Percentiles rank a stretch among this genome's conserved stretches.
These are phyloP conservation scores for Melanostigma gelatinosum DNA, from an alignment of 2,113 vertebrate genomes.

Conservation along the genomic window DNA sequence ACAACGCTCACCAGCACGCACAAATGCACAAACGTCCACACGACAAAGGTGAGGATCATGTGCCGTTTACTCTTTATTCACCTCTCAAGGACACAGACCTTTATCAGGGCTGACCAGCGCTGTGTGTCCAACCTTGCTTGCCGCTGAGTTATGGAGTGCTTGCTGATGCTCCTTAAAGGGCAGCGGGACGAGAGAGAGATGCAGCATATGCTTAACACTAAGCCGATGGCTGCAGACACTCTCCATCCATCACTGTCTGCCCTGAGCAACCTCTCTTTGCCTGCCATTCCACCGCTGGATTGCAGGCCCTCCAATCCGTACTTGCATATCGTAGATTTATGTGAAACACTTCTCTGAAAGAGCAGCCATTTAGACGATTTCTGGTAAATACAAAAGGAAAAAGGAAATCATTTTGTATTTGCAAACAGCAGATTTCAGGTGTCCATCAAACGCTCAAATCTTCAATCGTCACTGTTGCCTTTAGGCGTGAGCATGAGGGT, in stretches of 20 bases:
- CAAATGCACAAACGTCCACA: slow-evolving; percentile 37
- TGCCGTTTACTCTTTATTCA: slow-evolving; percentile 67
- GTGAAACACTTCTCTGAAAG: slow-evolving; percentile 22
- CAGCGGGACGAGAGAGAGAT: slow-evolving; percentile 64
- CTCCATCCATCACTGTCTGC: slow-evolving; percentile 81
- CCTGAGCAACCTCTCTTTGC: slow-evolving; percentile 48
- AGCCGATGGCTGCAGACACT: slow-evolving; percentile 70
- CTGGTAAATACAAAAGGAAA: slow-evolving; percentile 3
- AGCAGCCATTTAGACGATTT: slow-evolving; percentile 38
- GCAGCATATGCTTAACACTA: slow-evolving; percentile 67
- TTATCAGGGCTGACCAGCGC: slow-evolving; percentile 75
- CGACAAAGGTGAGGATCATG: slow-evolving; percentile 55
- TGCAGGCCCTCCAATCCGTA: slow-evolving; percentile 26
- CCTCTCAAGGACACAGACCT: slow-evolving; percentile 78
- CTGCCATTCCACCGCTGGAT: slow-evolving; percentile 46
- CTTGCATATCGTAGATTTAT: slow-evolving; percentile 51
- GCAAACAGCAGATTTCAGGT: slow-evolving; percentile 18
- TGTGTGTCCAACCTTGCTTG: slow-evolving; percentile 45
- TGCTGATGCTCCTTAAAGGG: slow-evolving; percentile 77
- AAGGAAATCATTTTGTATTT: slow-evolving; percentile 2
- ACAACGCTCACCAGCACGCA: slow-evolving; percentile 34
- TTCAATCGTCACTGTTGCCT: slow-evolving; percentile 19
- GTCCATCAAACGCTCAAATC: slow-evolving; percentile 9
- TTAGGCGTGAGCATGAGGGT: slow-evolving; percentile 3
- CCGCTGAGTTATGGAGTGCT: slow-evolving; percentile 76